Evolutionary conservation across 2,113 vertebrate species (phyloP).

Genomic region (Terrapene triunguis): DNA sequence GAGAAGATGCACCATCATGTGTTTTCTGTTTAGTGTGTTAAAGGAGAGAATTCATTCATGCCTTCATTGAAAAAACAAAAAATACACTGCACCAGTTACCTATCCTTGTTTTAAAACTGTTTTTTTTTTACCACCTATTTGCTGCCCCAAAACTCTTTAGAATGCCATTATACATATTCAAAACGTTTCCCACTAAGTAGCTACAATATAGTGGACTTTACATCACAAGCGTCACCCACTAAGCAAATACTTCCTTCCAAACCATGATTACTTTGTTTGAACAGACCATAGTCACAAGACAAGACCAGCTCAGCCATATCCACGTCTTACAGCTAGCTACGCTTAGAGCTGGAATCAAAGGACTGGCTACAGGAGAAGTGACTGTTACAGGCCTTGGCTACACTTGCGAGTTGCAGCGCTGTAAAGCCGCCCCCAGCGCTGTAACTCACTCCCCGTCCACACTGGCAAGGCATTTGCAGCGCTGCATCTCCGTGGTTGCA

Average conservation of each 20-base stretch:
- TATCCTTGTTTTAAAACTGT: not conserved
- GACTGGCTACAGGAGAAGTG: not conserved
- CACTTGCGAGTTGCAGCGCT: too few relatives aligned
- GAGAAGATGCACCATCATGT: rapidly evolving
- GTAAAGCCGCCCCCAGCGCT: too few relatives aligned
- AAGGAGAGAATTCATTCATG: rapidly evolving
- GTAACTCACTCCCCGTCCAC: too few relatives aligned
- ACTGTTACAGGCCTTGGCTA: not conserved
- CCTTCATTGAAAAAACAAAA: not conserved
- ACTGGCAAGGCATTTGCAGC: too few relatives aligned
- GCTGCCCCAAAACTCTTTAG: not conserved
- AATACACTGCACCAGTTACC: not conserved
- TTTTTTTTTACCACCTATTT: not conserved
- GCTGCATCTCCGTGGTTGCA: too few relatives aligned
- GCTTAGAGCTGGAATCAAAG: not conserved
- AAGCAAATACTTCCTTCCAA: slow-evolving; percentile 34
- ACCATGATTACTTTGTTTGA: slow-evolving; percentile 37
- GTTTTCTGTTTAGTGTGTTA: not conserved
- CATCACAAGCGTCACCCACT: slow-evolving; percentile 33
- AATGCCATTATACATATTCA: not conserved
- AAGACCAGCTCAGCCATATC: not conserved
- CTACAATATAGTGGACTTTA: not conserved
- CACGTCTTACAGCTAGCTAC: not conserved
- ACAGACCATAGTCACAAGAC: not conserved
- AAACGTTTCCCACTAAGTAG: not conserved